Evolutionary conservation across 2,797 vertebrate genomes (phyloP).

Genomic region (Sus cebifrons): DNA sequence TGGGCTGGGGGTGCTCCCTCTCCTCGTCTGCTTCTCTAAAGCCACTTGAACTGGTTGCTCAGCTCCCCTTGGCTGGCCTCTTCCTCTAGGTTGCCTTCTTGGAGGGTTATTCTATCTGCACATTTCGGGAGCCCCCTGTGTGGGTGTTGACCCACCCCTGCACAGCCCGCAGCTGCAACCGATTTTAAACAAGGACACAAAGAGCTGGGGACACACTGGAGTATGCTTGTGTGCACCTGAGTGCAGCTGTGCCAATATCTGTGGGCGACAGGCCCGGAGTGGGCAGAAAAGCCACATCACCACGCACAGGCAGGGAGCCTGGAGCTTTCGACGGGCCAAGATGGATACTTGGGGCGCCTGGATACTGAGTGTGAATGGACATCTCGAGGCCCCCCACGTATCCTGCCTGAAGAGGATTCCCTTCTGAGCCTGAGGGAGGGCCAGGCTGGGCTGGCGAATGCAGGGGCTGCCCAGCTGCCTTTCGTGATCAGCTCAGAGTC

Average conservation of each 20-base stretch:
- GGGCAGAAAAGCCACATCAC: neutral
- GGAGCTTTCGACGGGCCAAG: neutral
- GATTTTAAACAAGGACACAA: neutral
- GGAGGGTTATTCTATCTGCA: neutral
- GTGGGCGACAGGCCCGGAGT: neutral
- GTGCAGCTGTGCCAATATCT: neutral
- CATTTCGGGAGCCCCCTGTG: neutral
- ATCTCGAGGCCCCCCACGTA: neutral
- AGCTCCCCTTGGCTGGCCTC: neutral
- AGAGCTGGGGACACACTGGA: neutral
- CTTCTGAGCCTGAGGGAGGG: neutral
- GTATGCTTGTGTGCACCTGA: neutral
- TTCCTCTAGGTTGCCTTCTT: conserved; percentile 7
- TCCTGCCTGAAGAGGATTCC: neutral
- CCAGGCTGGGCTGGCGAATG: neutral
- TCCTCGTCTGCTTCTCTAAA: conserved; percentile 22
- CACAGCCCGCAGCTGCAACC: neutral
- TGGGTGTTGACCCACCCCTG: neutral
- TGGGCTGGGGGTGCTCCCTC: neutral
- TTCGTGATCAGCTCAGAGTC: neutral
- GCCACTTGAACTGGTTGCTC: neutral
- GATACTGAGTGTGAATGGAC: neutral
- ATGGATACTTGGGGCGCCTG: neutral
- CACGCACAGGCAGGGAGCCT: neutral
- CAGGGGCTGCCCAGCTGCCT: neutral